Base-by-base conservation (phyloP, 2,113 vertebrate species). In the Phycodurus eques region DNA sequence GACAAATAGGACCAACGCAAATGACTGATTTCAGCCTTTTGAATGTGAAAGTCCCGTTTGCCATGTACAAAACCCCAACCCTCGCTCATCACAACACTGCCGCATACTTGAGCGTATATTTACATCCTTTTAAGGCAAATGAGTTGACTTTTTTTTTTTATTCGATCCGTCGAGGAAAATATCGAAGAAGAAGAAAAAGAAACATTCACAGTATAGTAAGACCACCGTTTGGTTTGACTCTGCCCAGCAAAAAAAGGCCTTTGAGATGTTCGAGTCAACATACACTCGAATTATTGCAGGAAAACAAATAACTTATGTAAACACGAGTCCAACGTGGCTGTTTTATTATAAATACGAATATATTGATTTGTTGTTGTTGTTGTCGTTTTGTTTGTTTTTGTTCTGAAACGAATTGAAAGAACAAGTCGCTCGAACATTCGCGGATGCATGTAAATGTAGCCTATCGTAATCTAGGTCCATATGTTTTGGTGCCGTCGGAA, bases 101-200 rank as follows among this genome's bases (percentile, higher is more conserved):
- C 71, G 62, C 71, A 35, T 68, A 72, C 12, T 66, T 27, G 3
- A 9, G 17, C 9, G 57, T 68, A 39, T 70, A 70, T 81, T 43
- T 62, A 70, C 70, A 72, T 39, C n/a, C 77, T 73, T 79, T 88
- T 89, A 90, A 92, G 88, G 90, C 87, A 90, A 88, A 88, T 17
- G 80, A 35, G 15, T 60, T 60, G 27, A 60, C 27, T 27, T n/a
- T 75, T 72, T 70, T 82, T 60, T 75, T 68, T 22, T 68, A 77
- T 78, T 82, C 71, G 39, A 74, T 82, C 44, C 15, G 46, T 8
- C 22, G 35, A 69, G 0, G 63, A 47, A 86, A 63, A 27, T 39
- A 46, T 47, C 42, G 66, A 47, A 1, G 5, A 7, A 27, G 43
- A 11, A 11, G 43, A 27, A 14, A 1, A 42, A 70, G 51, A 70